Evolutionary conservation across 2,888 invertebrate species (phyloP), one percentile per base, ranked within the genome.

Genomic region (Busseola fusca): DNA sequence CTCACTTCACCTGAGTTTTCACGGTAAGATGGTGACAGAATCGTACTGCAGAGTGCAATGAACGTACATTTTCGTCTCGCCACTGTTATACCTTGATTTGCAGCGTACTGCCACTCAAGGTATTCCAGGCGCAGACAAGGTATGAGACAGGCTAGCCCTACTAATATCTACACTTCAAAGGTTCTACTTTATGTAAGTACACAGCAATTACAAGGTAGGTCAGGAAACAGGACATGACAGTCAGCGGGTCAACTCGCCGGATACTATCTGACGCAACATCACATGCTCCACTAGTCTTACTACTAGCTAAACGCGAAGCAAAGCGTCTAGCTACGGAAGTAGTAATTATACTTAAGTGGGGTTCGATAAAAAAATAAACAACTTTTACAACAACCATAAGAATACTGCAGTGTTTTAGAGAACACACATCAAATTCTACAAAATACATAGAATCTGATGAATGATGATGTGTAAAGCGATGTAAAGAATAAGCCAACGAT

Each of bases 181-280:
- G 14, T 27, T n/a, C 30, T n/a, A 40, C 14, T 37, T 63, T 52
- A 65, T 58, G 6, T 73, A 65, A 62, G 64, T 62, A 30, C 42
- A 42, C 21, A 37, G 65, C 63, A 64, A 66, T 80, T 59, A 59
- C 37, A 40, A 56, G 54, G 0, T 0, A 7, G 57, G 60, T 54
- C 78, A 73, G 69, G 66, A 77, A 81, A 66, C 78, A 78, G 76
- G 65, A 80, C 40, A 56, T 63, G 48, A 3, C 37, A 57, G 60
- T 64, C 40, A 37, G 37, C 76, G 5, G 78, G 81, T 77, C 73
- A 60, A 25, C 40, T 37, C 62, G 18, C 65, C 73, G 78, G 79
- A 69, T 65, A 59, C 45, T 1, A 4, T 30, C 48, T 80, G 69
- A 81, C 56, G 79, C 72, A 80, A 80, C 73, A 52, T 45, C 21